phyloP scores from a whole-genome alignment of 2,113 vertebrate genomes.

The Trematocara zebra region DNA sequence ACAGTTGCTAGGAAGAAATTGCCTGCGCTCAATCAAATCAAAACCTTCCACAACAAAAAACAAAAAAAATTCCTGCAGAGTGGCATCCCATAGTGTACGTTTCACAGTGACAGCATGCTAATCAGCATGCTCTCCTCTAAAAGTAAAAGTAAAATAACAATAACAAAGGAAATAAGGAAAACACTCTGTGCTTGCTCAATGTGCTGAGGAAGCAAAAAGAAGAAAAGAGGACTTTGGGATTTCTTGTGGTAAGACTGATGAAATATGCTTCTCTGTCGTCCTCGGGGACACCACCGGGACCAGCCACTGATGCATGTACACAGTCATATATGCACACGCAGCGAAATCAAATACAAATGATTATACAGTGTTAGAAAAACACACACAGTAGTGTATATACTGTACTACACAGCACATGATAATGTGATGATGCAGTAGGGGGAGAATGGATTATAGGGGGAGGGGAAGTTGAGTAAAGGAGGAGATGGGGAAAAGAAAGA shows the following conservation, averaged over 20 bases:
- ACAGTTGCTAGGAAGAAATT: neutral
- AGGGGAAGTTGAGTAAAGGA: neutral
- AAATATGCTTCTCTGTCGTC: conserved; percentile 44
- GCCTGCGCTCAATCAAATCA: neutral
- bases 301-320: conserved; percentile 14
- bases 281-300: conserved; percentile 18
- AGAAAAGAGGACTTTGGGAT: conserved; percentile 12
- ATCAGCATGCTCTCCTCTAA: neutral
- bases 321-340: conserved; percentile 41
- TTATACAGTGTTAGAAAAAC: conserved; percentile 3
- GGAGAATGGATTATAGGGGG: conserved; percentile 32
- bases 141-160: neutral
- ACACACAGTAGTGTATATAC: neutral
- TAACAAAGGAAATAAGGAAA: conserved; percentile 8
- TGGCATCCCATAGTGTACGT: neutral
- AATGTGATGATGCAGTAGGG: conserved; percentile 10
- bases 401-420: neutral
- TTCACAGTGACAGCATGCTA: neutral
- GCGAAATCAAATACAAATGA: conserved; percentile 52
- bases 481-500: neutral
- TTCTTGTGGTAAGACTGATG: conserved; percentile 43
- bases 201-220: conserved; percentile 51
- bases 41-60: neutral
- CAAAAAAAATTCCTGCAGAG: neutral
- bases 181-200: neutral